Conservation (phyloP, 2,113 vertebrate species). For the cattle (Bos taurus) region DNA sequence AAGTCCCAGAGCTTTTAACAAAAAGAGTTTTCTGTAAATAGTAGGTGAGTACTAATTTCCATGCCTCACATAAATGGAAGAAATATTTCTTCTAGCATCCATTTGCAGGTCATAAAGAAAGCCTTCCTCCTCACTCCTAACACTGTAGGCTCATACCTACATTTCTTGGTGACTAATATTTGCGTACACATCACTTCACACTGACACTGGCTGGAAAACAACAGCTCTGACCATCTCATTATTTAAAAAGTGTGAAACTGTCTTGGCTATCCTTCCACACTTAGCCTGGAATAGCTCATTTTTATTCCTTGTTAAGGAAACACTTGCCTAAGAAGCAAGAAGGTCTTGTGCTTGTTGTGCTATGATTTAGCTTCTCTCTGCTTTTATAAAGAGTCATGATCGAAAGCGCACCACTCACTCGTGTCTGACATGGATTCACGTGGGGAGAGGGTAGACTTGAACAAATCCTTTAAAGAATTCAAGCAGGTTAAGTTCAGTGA, state of each 20-base stretch:
- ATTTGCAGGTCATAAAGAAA: constrained; percentile 9
- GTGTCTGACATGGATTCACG: neutral
- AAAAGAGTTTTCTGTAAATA: constrained; percentile 36
- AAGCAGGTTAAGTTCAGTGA: neutral
- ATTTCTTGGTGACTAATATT: neutral
- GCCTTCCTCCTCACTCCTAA: neutral
- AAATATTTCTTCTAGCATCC: neutral
- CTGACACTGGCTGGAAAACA: neutral
- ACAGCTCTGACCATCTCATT: neutral
- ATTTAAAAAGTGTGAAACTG: neutral
- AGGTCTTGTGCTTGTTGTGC: neutral
- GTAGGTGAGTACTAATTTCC: constrained; percentile 32
- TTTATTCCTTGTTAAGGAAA: constrained; percentile 4
- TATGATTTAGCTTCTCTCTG: neutral
- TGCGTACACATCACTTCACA: neutral
- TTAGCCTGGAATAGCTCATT: neutral
- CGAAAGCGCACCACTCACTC: neutral
- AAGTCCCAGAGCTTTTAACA: constrained; percentile 57
- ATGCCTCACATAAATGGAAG: neutral
- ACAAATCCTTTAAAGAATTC: neutral
- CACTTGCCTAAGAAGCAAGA: neutral
- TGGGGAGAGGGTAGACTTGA: neutral
- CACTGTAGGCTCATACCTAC: neutral
- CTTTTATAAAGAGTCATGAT: neutral
- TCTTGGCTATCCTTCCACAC: neutral